Base-by-base conservation (phyloP, 2,797 vertebrate genomes). In the Oreochromis mossambicus region DNA sequence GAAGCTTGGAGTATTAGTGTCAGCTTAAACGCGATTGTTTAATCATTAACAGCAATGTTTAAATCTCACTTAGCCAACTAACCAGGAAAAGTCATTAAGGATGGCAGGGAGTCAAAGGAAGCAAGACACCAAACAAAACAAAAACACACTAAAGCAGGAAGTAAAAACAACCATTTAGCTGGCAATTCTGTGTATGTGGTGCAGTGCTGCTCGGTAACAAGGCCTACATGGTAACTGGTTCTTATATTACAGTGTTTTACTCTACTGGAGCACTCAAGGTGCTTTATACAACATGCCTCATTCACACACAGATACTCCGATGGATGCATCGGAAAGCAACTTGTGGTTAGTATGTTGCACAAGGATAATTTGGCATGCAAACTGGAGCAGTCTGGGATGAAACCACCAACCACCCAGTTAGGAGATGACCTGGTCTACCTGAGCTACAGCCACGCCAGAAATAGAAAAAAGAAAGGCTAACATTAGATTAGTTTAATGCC, bases 41-140 rank as follows among this genome's bases (percentile, higher is more conserved):
- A 29, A 0, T 17, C 9, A 1, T 48, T 73, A 48, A 48, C 14
- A 15, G 36, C 36, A 68, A 68, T 12, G 19, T 48, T 73, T 26
- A 48, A 29, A 1, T 48, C 21, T 29, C 6, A 73, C 24, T 73
- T 29, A 3, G 12, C 1, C 61, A 21, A 38, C 61, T 66, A 36
- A 15, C 38, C 38, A 46, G 38, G 26, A 70, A 26, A 26, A 7
- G 38, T 3, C 38, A 46, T 8, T 29, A 17, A 73, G 24, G 24
- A 73, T 73, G 9, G 66, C 8, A 51, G 4, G 1, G 8, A 51
- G 50, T 6, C 8, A 7, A 48, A 29, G 17, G 0, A 7, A 5
- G 66, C 38, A 26, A 46, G 61, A 14, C 4, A 14, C 61, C n/a
- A 21, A 66, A 26, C 63, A 46, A 21, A 66, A 46, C 10, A 46